phyloP scores from a whole-genome alignment of 2,797 vertebrate species.

The Chaetodon trifasciatus region DNA sequence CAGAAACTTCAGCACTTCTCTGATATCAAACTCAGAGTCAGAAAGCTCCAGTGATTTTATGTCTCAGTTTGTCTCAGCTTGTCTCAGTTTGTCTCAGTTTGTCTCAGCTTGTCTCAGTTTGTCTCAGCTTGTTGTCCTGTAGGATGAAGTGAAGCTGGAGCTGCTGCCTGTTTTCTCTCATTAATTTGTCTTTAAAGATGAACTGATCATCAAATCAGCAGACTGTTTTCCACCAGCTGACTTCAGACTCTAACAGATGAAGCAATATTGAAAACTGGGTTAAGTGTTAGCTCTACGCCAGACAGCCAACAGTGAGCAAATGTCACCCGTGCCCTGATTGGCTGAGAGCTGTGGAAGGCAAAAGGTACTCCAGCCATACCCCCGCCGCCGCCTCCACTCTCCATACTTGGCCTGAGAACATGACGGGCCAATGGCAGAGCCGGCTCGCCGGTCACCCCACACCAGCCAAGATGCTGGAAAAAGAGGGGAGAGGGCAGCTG shows the following conservation, averaged over 20 bases:
- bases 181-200: too few species aligned
- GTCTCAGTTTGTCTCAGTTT: too few species aligned
- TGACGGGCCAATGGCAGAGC: slow-evolving; percentile 82
- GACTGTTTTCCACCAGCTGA: background rate
- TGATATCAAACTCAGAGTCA: too few species aligned
- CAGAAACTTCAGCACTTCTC: too few species aligned
- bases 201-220: background rate
- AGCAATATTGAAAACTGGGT: background rate
- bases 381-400: slow-evolving; percentile 48
- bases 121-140: too few species aligned
- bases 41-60: too few species aligned
- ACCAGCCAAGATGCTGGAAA: slow-evolving; percentile 54
- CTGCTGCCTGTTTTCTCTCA: too few species aligned
- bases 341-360: slow-evolving; percentile 57
- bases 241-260: background rate
- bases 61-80: too few species aligned
- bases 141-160: too few species aligned
- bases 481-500: slow-evolving; percentile 54
- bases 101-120: too few species aligned
- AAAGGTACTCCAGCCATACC: slow-evolving; percentile 63
- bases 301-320: slow-evolving; percentile 44
- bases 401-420: slow-evolving; percentile 82
- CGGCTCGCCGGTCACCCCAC: slow-evolving; percentile 79
- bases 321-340: slow-evolving; percentile 60
- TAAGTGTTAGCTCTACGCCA: slow-evolving; percentile 19